Evolutionary conservation across 2,888 invertebrate genomes (phyloP).

Genomic region (Notodonta ziczac): DNA sequence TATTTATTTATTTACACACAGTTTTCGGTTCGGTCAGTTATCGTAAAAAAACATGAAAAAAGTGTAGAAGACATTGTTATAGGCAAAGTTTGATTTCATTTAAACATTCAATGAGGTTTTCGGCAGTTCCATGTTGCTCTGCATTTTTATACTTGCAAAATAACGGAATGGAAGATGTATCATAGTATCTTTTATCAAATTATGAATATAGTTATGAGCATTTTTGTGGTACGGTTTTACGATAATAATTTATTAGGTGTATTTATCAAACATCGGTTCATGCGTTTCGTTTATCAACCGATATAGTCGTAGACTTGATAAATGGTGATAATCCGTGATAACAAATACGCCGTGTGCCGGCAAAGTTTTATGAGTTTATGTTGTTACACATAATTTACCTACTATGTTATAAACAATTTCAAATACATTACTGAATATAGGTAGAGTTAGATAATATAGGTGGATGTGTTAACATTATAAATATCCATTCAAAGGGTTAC

Average conservation of each 20-base stretch:
- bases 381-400: background rate
- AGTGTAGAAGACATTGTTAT: too few relatives aligned
- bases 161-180: too few relatives aligned
- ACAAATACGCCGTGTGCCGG: slow-evolving; percentile 11
- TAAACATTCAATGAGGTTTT: too few relatives aligned
- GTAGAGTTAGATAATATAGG: background rate
- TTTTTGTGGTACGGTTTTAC: background rate
- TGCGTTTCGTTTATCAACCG: slow-evolving; percentile 28
- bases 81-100: too few relatives aligned
- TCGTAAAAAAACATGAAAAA: too few relatives aligned
- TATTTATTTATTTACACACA: too few relatives aligned
- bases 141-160: too few relatives aligned
- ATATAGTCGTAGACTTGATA: slow-evolving; percentile 30
- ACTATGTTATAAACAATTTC: background rate
- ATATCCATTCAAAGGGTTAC: background rate
- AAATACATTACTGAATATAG: background rate
- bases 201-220: background rate
- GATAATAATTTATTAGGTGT: background rate
- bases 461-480: background rate
- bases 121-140: too few relatives aligned
- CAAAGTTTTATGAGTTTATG: slow-evolving; percentile 9
- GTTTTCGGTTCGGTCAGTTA: too few relatives aligned
- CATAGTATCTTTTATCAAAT: too few relatives aligned
- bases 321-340: slow-evolving; percentile 33
- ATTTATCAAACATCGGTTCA: slow-evolving; percentile 20